Evolutionary conservation across 2,888 invertebrate genomes (phyloP), one percentile per base, ranked within the genome.

Genomic region (Ceriagrion tenellum): DNA sequence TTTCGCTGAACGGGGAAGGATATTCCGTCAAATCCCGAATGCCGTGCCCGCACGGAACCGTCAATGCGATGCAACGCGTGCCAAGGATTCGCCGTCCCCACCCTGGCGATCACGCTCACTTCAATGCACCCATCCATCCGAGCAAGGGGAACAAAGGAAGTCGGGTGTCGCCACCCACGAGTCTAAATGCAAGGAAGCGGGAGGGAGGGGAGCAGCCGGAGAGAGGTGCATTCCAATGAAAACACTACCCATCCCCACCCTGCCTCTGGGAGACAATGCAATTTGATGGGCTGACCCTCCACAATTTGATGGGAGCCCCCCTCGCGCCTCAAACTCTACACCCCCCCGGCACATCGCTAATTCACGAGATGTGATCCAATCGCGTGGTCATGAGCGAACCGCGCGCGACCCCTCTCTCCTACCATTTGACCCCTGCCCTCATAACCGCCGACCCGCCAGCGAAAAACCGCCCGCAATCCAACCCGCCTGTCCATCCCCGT

Each of bases 291-390:
- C 81, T 16, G 69, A n/a, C 69, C n/a, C 47, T 47, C 47, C 8
- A 47, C 47, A 47, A 47, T 47, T 47, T 47, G 47, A 69, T 69
- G 47, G 47, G 13, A 69, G 23, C 20, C 56, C 47, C 47, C 47
- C 47, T 20, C 69, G 16, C 26, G 26, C 69, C 69, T 26, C 69
- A 13, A 13, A 26, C 23, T n/a, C n/a, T 20, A 23, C 59, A 69
- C 69, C 26, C 30, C n/a, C 74, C 30, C 35, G 13, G 30, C 81
- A 69, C 16, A 35, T 81, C 16, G 10, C 81, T 81, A 81, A 81
- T 35, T 81, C 81, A 81, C 81, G 81, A 81, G 81, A 81, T 8
- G 81, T 16, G 81, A 81, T 81, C 81, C 81, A 81, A 81, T 81
- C 81, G 16, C 35, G 81, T 13, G 30, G 81, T 3, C 26, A 35